These are phyloP conservation scores for Bufo gargarizans DNA, from an alignment of 2,113 vertebrate genomes.

Conservation along the genomic window DNA sequence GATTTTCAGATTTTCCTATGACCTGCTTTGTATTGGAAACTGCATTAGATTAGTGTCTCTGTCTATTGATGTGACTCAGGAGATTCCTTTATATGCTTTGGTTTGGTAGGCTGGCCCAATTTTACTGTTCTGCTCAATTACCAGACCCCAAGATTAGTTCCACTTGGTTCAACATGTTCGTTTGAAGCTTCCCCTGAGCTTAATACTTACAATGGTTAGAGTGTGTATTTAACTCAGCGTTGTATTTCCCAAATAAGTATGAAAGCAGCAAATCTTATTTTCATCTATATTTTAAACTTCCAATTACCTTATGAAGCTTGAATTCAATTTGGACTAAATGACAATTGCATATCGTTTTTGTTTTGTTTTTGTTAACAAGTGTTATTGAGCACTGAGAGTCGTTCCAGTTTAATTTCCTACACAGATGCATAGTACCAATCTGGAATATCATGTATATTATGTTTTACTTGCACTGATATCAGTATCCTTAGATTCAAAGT, in stretches of 20 bases:
- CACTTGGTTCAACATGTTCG: slow-evolving; percentile 21
- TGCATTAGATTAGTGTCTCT: slow-evolving; percentile 32
- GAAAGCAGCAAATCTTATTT: slow-evolving; percentile 7
- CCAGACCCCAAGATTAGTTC: slow-evolving; percentile 41
- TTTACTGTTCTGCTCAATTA: slow-evolving; percentile 44
- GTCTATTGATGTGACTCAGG: slow-evolving; percentile 31
- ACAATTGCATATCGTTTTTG: not conserved
- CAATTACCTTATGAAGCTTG: slow-evolving; percentile 9
- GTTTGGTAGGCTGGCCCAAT: slow-evolving; percentile 40
- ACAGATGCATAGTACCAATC: not conserved
- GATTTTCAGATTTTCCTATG: slow-evolving; percentile 8
- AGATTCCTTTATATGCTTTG: slow-evolving; percentile 19
- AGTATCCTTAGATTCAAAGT: not conserved
- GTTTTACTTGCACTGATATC: not conserved
- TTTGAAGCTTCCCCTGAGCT: slow-evolving; percentile 28
- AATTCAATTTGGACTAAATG: not conserved
- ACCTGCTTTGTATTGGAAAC: slow-evolving; percentile 39
- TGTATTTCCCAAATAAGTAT: slow-evolving; percentile 13
- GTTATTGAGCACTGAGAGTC: not conserved
- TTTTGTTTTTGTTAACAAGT: not conserved
- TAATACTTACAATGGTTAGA: not conserved
- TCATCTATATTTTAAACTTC: not conserved
- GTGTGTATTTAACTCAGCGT: slow-evolving; percentile 22
- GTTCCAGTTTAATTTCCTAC: not conserved
- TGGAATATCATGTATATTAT: not conserved